Percentiles rank a stretch among this genome's conserved stretches.
These are phyloP conservation scores for Anodontia alba DNA, from an alignment of 2,888 invertebrate species.

Conservation along the genomic window DNA sequence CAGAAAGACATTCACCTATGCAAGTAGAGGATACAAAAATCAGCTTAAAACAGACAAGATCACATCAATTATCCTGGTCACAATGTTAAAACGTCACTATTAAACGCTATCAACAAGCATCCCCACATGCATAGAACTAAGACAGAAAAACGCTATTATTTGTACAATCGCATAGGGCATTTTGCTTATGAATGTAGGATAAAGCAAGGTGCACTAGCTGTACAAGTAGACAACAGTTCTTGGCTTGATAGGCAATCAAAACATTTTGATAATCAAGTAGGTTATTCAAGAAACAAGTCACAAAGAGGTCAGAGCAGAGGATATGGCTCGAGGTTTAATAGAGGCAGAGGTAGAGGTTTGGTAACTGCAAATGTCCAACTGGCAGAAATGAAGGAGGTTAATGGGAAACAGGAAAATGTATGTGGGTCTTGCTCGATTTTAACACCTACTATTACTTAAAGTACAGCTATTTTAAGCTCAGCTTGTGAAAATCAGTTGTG, in stretches of 20 bases:
- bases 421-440: neutral
- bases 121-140: too few relatives aligned
- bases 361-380: neutral
- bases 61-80: too few relatives aligned
- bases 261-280: neutral
- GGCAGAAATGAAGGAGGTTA: neutral
- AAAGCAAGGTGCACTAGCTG: neutral
- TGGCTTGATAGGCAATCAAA: neutral
- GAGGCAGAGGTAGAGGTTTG: neutral
- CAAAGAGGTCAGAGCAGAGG: neutral
- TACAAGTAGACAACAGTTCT: neutral
- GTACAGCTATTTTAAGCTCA: constrained; percentile 12
- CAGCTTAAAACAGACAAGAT: too few relatives aligned
- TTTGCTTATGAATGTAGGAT: neutral
- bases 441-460: neutral
- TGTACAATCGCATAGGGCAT: neutral
- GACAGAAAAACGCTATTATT: too few relatives aligned
- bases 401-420: neutral
- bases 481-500: constrained; percentile 11
- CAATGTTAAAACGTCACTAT: too few relatives aligned
- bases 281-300: neutral
- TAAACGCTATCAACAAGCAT: too few relatives aligned
- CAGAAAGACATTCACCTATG: too few relatives aligned
- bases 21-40: too few relatives aligned
- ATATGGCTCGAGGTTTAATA: neutral